A percentile compares a stretch with the other conserved stretches of the same genome.
These are phyloP conservation scores for Beroe ovata DNA, from an alignment of 37 sponge, comb jelly and placozoan species.

Conservation along the genomic window DNA sequence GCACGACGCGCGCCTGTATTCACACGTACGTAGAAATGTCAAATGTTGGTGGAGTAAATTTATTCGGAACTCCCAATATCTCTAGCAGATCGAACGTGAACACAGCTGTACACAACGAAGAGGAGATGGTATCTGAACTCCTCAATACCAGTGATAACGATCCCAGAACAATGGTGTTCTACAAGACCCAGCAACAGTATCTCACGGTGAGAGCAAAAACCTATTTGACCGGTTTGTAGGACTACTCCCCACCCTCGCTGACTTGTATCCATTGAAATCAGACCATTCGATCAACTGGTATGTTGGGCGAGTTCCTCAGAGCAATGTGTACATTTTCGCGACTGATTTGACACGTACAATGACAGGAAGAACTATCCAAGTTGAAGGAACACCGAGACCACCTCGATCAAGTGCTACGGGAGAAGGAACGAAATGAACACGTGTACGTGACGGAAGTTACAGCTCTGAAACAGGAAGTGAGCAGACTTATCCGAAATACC, in stretches of 20 bases:
- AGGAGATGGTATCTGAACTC: slow-evolving; percentile 8
- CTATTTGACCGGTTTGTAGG: not conserved
- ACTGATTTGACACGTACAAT: too few relatives aligned
- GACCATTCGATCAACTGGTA: too few relatives aligned
- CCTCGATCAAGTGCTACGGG: slow-evolving; percentile 12
- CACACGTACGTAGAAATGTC: too few relatives aligned
- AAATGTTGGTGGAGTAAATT: too few relatives aligned
- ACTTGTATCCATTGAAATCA: too few relatives aligned
- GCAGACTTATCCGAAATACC: not conserved
- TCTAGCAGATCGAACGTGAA: too few relatives aligned
- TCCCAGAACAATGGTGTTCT: slow-evolving; percentile 35
- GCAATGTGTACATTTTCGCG: too few relatives aligned
- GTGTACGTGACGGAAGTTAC: not conserved
- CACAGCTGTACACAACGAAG: slow-evolving; percentile 22
- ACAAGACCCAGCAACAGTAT: slow-evolving; percentile 34
- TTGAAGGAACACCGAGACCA: not conserved
- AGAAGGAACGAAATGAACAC: slow-evolving; percentile 54
- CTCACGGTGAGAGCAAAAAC: not conserved
- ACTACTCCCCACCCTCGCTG: not conserved
- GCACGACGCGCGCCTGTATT: too few relatives aligned
- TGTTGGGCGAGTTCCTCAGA: too few relatives aligned
- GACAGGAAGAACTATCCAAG: not conserved
- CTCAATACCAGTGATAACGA: not conserved
- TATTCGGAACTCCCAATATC: too few relatives aligned
- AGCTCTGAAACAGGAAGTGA: not conserved